Evolutionary conservation across 1,140 invertebrate species (phyloP), one percentile per base, ranked within the genome.

Genomic region (Hyles vespertilio): DNA sequence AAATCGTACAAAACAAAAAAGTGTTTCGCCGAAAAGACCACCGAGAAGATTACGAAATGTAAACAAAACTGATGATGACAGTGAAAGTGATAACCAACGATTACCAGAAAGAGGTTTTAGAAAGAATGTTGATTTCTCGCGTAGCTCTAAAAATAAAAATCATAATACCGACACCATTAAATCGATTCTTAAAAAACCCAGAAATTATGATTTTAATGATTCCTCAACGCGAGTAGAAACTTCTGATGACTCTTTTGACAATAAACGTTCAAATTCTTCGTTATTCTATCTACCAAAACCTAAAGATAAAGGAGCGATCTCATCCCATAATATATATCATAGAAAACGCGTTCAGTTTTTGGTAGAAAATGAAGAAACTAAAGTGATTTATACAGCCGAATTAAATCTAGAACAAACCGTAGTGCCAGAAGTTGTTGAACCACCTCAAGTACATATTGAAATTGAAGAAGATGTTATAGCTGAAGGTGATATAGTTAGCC

Each of bases 111-210:
- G 63, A 70, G 73, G 49, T 63, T 75, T 73, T 58, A 75, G 54
- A 51, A 76, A 77, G 72, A 88, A 83, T 70, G 8, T 48, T 33
- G 52, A 55, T 3, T 64, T 59, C 53, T 74, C 57, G 12, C 70
- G 81, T 8, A 73, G 53, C 56, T 58, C 66, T 10, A 87, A 80
- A 71, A 70, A 78, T 46, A 89, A 84, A 69, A 84, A 77, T 61
- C 75, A 69, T 56, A 83, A 79, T 57, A 75, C 65, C 40, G 86
- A 89, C 67, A 78, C 81, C 0, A 90, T 90, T 72, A 94, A 94
- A 82, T 94, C 93, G 22, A 94, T 94, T 67, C 79, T 94, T 61
- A 94, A 94, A 79, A 93, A 94, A 77, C 92, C 92, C 44, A 77
- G 74, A 78, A 80, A 70, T 58, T 83, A 84, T 51, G 77, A 80